Evolutionary conservation across 2,888 invertebrate genomes (phyloP), one percentile per base, ranked within the genome.

Genomic region (Pilophorus perplexus): DNA sequence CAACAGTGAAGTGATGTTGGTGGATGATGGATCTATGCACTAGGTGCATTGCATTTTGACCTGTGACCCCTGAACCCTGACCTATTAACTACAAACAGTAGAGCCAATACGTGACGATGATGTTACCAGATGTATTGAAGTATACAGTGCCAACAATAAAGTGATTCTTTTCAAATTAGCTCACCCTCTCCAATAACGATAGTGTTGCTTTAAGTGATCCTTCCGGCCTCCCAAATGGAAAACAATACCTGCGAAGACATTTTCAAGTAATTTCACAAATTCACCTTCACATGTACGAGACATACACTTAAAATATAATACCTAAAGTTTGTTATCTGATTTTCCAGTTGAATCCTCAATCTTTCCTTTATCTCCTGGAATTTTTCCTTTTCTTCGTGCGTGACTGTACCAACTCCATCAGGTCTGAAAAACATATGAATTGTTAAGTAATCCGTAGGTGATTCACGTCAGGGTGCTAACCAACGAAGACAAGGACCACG

Each of bases 301-400:
- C 12, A 33, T 33, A 12, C 33, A 33, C 12, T 33, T 33, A 33
- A 42, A 42, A 16, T 76, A n/a, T n/a, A n/a, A n/a, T 80, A 89
- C 89, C 93, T 86, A 82, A 99, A 99, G 83, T 99, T 96, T 23
- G 98, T 99, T 75, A 99, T 97, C 84, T 99, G 98, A 79, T 93
- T 89, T 80, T 99, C 98, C 72, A 99, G 82, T 71, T 98, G 82
- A 74, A 91, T 85, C 75, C 93, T 85, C 72, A 99, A 82, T 70
- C 97, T 83, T 76, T 98, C 97, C 78, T 98, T 98, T 75, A 99
- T 93, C 78, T 95, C 95, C 69, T 93, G 92, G 78, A 99, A 99
- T 77, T 93, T 93, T 75, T 96, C 96, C 78, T 94, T 95, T 79
- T 99, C 99, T 77, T 95, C 96, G 74, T 93, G 89, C 10, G 97